These are phyloP conservation scores for Zele albiditarsus DNA, from an alignment of 2,888 invertebrate genomes.

Conservation along the genomic window DNA sequence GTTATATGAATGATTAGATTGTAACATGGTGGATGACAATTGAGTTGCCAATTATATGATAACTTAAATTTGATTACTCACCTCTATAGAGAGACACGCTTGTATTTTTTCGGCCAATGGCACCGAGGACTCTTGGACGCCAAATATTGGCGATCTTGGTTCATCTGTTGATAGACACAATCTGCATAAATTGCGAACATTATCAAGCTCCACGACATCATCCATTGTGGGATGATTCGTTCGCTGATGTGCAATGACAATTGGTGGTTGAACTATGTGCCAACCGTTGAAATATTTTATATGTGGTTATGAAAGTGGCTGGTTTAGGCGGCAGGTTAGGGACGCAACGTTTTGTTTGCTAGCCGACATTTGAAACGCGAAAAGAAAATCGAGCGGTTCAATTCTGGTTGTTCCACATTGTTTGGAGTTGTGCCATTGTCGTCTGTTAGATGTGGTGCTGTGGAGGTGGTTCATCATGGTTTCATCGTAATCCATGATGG, in stretches of 20 bases:
- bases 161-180: slow-evolving; percentile 78
- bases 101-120: slow-evolving; percentile 79
- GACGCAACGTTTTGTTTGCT: slow-evolving; percentile 63
- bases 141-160: slow-evolving; percentile 78
- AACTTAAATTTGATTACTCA: slow-evolving; percentile 56
- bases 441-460: not conserved
- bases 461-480: not conserved
- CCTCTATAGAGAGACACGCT: slow-evolving; percentile 80
- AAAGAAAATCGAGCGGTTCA: slow-evolving; percentile 52
- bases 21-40: not conserved
- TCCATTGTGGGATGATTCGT: slow-evolving; percentile 56
- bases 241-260: not conserved
- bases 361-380: slow-evolving; percentile 58
- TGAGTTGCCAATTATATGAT: not conserved
- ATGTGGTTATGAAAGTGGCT: not conserved
- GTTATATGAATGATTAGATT: not conserved
- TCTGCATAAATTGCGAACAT: slow-evolving; percentile 76
- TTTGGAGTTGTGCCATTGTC: not conserved
- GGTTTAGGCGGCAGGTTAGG: slow-evolving; percentile 57
- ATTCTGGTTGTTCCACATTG: slow-evolving; percentile 33
- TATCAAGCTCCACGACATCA: slow-evolving; percentile 58
- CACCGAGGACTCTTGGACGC: slow-evolving; percentile 73
- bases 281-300: not conserved
- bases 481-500: too few relatives aligned
- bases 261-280: not conserved